Percentiles rank a stretch among this genome's conserved stretches.
These are phyloP conservation scores for Anthonomus grandis DNA, from an alignment of 1,140 invertebrate species.

Conservation along the genomic window DNA sequence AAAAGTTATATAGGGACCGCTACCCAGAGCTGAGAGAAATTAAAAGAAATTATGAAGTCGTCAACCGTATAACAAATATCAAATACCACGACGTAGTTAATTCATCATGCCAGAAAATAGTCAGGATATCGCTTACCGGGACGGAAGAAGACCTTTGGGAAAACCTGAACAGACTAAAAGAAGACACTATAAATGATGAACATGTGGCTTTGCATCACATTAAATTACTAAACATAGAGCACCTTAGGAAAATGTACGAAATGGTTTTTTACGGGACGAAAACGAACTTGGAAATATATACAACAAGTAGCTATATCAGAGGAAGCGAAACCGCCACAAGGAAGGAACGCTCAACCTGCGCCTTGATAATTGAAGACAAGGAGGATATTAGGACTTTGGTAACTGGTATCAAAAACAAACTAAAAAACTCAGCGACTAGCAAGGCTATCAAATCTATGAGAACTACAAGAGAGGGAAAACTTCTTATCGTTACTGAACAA, in stretches of 20 bases:
- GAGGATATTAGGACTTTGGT: neutral
- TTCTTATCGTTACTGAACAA: slow-evolving; percentile 12
- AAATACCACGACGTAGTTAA: neutral
- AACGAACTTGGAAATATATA: slow-evolving; percentile 9
- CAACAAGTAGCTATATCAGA: no score
- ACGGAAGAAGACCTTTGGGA: neutral
- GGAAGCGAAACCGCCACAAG: neutral
- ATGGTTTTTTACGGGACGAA: slow-evolving; percentile 4
- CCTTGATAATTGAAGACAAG: slow-evolving; percentile 3
- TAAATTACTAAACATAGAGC: neutral
- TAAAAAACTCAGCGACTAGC: slow-evolving; percentile 1
- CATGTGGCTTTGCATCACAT: neutral
- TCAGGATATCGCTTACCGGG: neutral
- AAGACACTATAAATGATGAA: neutral
- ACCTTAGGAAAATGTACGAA: slow-evolving; percentile 14
- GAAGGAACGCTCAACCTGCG: slow-evolving; percentile 1
- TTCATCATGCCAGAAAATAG: neutral
- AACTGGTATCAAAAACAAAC: neutral
- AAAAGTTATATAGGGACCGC: neutral
- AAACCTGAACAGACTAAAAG: neutral
- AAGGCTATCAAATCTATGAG: slow-evolving; percentile 12
- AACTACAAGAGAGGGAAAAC: slow-evolving; percentile 12
- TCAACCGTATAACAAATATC: neutral
- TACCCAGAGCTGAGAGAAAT: neutral
- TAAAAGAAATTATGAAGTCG: neutral